A percentile compares a stretch with the other conserved stretches of the same genome.
These are phyloP conservation scores for Phyllostomus discolor DNA, from an alignment of 2,113 vertebrate species.

Conservation along the genomic window DNA sequence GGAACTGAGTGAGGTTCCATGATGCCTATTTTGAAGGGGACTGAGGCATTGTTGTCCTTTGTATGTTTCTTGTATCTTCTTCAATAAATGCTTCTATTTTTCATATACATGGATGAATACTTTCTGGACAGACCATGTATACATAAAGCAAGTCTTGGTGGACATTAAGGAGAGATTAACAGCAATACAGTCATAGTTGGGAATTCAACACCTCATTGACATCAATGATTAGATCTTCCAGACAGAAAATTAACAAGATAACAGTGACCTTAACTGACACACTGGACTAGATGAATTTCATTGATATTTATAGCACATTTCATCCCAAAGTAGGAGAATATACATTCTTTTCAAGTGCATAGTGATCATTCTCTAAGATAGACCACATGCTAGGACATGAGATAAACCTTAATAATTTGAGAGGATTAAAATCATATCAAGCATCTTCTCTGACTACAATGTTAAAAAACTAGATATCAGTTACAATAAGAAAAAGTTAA, in stretches of 20 bases:
- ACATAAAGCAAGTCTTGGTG: neutral
- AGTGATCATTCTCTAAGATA: neutral
- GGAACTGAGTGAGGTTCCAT: too few relatives aligned
- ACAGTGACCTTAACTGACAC: neutral
- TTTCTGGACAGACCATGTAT: neutral
- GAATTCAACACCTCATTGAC: neutral
- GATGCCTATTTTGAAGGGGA: too few relatives aligned
- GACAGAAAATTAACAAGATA: neutral
- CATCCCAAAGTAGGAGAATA: neutral
- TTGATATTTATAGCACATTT: neutral
- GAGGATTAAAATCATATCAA: neutral
- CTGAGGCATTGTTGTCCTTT: too few relatives aligned
- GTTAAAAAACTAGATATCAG: neutral
- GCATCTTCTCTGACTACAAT: neutral
- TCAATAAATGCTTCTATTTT: too few relatives aligned
- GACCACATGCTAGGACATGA: neutral
- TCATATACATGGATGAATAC: too few relatives aligned
- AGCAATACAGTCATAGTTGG: neutral
- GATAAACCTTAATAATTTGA: neutral
- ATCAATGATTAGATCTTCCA: neutral
- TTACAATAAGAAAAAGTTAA: neutral
- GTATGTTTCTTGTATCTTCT: too few relatives aligned
- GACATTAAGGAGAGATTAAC: neutral
- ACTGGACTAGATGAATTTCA: neutral
- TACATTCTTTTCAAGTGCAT: neutral